These are phyloP conservation scores for Alexandromys fortis DNA, from an alignment of 2,113 vertebrate species.

Conservation along the genomic window DNA sequence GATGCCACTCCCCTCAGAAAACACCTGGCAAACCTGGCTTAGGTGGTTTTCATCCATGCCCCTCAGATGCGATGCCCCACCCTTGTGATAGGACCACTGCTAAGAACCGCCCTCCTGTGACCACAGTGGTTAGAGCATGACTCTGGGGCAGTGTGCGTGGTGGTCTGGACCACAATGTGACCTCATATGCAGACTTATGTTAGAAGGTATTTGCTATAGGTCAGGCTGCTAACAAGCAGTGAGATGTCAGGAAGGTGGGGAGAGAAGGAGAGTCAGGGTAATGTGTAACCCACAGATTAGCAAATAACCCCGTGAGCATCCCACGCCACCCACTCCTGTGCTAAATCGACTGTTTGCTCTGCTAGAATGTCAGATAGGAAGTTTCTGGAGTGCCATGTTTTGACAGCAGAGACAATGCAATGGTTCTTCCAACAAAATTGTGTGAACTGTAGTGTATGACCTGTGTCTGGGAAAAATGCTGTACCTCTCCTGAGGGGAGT, in stretches of 20 bases:
- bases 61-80: background rate
- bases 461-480: background rate
- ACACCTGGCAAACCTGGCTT: background rate
- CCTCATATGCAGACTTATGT: background rate
- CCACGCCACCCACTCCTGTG: background rate
- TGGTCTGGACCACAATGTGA: background rate
- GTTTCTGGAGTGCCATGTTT: conserved; percentile 54
- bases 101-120: too few species aligned
- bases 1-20: background rate
- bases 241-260: background rate
- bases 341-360: background rate
- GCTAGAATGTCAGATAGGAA: conserved; percentile 31
- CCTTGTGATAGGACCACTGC: background rate
- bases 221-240: conserved; percentile 43
- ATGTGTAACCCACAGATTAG: conserved; percentile 17
- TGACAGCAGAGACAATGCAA: conserved; percentile 7
- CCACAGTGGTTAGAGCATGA: background rate
- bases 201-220: background rate
- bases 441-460: background rate
- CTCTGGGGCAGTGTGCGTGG: accelerated
- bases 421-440: background rate
- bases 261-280: conserved; percentile 2
- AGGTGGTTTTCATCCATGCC: background rate
- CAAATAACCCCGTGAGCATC: conserved; percentile 40
- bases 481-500: background rate